Base-by-base conservation (phyloP, 2,113 vertebrate species). In the Passer domesticus region DNA sequence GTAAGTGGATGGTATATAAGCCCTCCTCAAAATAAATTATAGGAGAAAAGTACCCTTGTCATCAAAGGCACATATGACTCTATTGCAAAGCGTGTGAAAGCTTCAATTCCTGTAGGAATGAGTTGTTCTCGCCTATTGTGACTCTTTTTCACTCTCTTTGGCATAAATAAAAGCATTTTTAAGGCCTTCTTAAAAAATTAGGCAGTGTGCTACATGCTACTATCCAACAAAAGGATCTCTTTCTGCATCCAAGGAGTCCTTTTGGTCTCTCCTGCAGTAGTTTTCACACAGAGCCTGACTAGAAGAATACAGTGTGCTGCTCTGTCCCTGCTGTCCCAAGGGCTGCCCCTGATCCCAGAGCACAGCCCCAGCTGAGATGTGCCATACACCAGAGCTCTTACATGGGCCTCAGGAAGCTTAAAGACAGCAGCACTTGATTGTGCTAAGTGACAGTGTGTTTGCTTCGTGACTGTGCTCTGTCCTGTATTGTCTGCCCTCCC, bases 381-480 rank as follows among this genome's bases (percentile, higher is more conserved):
- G 53, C 63, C 35, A 5, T 11, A 23, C 0, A 0, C 28, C 0
- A 0, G 31, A 73, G 35, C 49, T 46, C 49, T 73, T 91, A 28
- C 17, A 11, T 35, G 53, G 53, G 12, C 80, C 79, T 95, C 47
- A 80, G 31, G 31, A 47, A 85, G 18, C 50, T 77, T 67, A 67
- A 69, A 72, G 68, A 2, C 17, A 68, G 22, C 25, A 83, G 4
- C 12, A 20, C 13, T 44, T 31, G 12, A 9, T 24, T 90, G 53
- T 90, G 31, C 33, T 31, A 58, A 76, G 35, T 63, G 33, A 13
- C 66, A 87, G 19, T 4, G 5, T 62, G 16, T 66, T 82, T 81
- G 31, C 69, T 87, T 60, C 44, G 21, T 37, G 70, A 13, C 53
- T 30, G 30, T 70, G 43, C 52, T 73, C 44, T 87, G 19, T 28